Base-by-base conservation (phyloP, 2,888 invertebrate genomes). In the Cheilosia urbana region DNA sequence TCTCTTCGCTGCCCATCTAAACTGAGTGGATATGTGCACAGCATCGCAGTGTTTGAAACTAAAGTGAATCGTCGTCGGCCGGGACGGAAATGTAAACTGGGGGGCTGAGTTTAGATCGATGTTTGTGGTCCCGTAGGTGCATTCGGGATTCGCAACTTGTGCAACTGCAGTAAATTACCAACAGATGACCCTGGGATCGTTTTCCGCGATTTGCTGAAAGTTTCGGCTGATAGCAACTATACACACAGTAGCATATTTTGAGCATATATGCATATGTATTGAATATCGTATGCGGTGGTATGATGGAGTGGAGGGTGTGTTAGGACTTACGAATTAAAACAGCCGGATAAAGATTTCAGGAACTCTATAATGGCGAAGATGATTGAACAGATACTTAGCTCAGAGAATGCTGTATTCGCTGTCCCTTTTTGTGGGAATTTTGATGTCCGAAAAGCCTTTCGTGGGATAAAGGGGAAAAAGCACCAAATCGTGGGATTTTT, bases 61-160 rank as follows among this genome's bases (percentile, higher is more conserved):
- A 55, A 60, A 34, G 6, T n/a, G 57, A 40, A 40, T 58, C 21
- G 66, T 62, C 58, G 9, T 30, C 30, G 9, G 2, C 7, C 9
- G 30, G 66, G 73, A 69, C 68, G 37, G 69, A 71, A 65, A 55
- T 85, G 84, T 85, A 85, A 85, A 53, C 69, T 15, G 51, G 4
- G 21, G 30, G 51, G n/a, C 34, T 45, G 57, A 60, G 65, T 75
- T 79, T 60, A 71, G 57, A 69, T 69, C 51, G 73, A 63, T 72
- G 83, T 69, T 79, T 79, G 83, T 75, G 68, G 84, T 84, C 84
- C 84, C 84, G 47, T 45, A 55, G 84, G 84, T 71, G 84, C 75
- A 65, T 71, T 84, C 40, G 75, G 60, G 75, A 84, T 66, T 66
- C 40, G 49, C 45, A 63, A 75, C 79, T 75, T 19, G 58, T 45